Conservation (phyloP, 35 echinoderm and acorn worm species). For the Stichopus chloronotus region DNA sequence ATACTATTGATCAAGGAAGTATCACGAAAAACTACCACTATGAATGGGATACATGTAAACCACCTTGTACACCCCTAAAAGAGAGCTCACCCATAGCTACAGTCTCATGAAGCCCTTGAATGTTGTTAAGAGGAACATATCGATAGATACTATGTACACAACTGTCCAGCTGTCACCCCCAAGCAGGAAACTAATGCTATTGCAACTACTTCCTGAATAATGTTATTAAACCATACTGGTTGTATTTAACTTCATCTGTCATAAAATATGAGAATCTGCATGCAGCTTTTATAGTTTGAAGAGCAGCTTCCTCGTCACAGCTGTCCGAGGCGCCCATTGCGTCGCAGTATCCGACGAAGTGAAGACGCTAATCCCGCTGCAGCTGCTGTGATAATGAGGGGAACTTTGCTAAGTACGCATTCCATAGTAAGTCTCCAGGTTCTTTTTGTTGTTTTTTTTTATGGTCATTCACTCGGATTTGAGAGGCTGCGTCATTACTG, state of each 20-base stretch:
- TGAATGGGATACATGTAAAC: too few species aligned
- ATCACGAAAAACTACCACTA: too few species aligned
- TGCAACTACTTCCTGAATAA: not conserved
- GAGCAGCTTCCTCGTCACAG: not conserved
- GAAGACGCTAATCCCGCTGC: too few species aligned
- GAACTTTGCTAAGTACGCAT: not conserved
- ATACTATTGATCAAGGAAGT: too few species aligned
- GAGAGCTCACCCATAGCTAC: too few species aligned
- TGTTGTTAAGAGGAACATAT: too few species aligned
- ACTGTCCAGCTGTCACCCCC: too few species aligned
- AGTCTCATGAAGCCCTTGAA: too few species aligned
- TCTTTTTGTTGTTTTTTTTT: not conserved
- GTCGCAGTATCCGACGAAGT: too few species aligned
- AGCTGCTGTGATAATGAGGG: not conserved
- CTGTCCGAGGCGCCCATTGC: not conserved
- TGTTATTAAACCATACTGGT: not conserved
- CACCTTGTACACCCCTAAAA: too few species aligned
- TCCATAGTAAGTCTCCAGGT: not conserved
- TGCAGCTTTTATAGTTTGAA: not conserved
- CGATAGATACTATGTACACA: too few species aligned
- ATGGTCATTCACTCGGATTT: not conserved
- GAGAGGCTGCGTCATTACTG: not conserved
- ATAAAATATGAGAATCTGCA: not conserved
- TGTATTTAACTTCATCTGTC: not conserved
- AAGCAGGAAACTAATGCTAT: not conserved